A percentile compares a stretch with the other conserved stretches of the same genome.
Evolutionary conservation across 2,888 invertebrate genomes (phyloP).

Genomic region (Hofmannophila pseudospretella): DNA sequence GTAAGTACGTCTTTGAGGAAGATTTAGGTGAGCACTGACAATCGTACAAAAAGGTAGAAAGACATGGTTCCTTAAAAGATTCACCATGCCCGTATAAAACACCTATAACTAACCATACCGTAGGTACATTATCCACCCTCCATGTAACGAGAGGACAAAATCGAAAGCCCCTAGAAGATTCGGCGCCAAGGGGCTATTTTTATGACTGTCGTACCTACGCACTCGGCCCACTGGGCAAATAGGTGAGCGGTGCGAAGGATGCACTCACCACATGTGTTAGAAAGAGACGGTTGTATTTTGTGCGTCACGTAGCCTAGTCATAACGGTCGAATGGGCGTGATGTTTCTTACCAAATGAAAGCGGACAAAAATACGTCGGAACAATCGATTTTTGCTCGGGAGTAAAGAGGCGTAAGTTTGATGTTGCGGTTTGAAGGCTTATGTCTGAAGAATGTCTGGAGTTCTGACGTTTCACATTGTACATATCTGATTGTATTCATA

Average conservation of each 20-base stretch:
- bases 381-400: conserved; percentile 60
- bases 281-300: conserved; percentile 63
- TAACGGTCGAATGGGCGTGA: conserved; percentile 79
- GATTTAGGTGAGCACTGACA: too few species aligned
- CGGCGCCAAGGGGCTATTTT: conserved; percentile 77
- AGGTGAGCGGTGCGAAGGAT: conserved; percentile 58
- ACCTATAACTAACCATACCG: conserved; percentile 52
- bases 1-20: too few species aligned
- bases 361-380: conserved; percentile 75
- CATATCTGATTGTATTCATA: too few species aligned
- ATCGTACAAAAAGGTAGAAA: too few species aligned
- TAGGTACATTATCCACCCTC: conserved; percentile 43
- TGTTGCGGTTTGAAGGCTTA: conserved; percentile 4
- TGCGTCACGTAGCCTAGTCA: conserved; percentile 72
- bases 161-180: conserved; percentile 68
- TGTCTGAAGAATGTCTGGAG: too few species aligned
- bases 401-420: conserved; percentile 54
- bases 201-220: conserved; percentile 76
- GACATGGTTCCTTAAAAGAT: too few species aligned
- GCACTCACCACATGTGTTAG: conserved; percentile 59
- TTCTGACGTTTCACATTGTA: too few species aligned
- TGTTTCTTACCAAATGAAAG: conserved; percentile 76
- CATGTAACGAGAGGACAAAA: conserved; percentile 64
- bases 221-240: conserved; percentile 73
- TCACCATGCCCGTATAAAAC: conserved; percentile 21